A percentile compares a stretch with the other conserved stretches of the same genome.
phyloP scores from a whole-genome alignment of 2,888 invertebrate species.

The Amblyteles armatorius region DNA sequence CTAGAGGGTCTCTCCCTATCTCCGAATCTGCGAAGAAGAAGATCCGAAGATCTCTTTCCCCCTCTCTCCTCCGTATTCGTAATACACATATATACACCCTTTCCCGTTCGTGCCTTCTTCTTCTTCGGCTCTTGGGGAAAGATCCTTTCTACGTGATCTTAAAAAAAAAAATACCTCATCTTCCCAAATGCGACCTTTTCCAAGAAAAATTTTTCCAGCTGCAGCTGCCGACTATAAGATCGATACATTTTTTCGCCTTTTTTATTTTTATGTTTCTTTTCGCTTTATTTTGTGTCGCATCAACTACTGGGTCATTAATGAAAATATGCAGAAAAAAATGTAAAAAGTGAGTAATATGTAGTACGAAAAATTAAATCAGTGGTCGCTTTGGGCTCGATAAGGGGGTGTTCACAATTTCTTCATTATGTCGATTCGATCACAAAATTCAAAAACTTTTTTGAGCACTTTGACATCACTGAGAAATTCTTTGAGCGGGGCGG shows the following conservation, averaged over 20 bases:
- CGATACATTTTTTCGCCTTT: neutral
- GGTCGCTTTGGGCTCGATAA: no score
- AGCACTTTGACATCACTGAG: no score
- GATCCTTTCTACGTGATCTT: neutral
- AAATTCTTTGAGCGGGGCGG: no score
- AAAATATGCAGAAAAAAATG: no score
- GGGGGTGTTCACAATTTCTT: no score
- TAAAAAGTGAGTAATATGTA: no score
- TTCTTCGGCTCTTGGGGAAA: constrained; percentile 43
- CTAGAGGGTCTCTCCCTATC: constrained; percentile 72
- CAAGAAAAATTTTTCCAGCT: neutral
- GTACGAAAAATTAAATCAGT: no score
- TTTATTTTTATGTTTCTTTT: neutral
- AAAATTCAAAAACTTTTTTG: no score
- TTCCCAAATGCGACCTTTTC: constrained; percentile 12
- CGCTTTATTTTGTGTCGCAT: no score
- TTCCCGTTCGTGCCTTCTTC: constrained; percentile 39
- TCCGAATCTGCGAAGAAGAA: constrained; percentile 75
- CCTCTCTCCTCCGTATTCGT: constrained; percentile 42
- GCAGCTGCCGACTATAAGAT: neutral
- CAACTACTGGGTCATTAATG: no score
- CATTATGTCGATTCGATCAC: no score
- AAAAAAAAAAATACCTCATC: constrained; percentile 10
- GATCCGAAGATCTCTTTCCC: constrained; percentile 64
- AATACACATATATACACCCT: constrained; percentile 47